Conservation (phyloP, 1,140 invertebrate genomes). For the Cyclargus thomasi region DNA sequence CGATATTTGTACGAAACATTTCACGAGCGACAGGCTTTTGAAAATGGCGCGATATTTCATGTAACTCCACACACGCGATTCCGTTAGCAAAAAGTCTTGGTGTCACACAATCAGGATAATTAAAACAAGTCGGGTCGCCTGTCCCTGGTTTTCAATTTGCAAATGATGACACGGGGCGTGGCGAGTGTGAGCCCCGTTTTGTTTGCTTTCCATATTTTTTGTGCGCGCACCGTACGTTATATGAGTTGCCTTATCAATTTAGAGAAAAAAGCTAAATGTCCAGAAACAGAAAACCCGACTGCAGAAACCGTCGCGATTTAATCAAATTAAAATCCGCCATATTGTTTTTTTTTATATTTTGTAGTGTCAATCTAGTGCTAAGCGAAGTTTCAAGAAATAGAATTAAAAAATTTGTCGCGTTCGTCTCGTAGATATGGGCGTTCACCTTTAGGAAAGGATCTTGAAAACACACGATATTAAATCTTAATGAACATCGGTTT, state of each 20-base stretch:
- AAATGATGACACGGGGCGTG: conserved; percentile 6
- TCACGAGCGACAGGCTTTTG: no score
- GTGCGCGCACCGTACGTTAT: not conserved
- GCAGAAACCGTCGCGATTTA: no score
- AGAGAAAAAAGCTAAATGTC: no score
- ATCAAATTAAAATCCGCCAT: no score
- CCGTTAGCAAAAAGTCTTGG: not conserved
- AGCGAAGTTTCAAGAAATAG: no score
- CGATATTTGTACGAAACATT: no score
- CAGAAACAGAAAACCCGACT: no score
- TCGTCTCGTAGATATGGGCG: no score
- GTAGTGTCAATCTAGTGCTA: not conserved
- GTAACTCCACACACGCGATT: not conserved
- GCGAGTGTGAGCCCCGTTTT: not conserved
- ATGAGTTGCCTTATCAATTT: not conserved
- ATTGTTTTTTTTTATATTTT: no score
- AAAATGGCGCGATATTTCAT: no score
- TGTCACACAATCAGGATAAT: conserved; percentile 5
- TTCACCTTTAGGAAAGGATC: no score
- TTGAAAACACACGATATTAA: not conserved
- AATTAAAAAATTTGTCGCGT: no score
- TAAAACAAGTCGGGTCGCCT: conserved; percentile 4
- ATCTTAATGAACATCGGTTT: not conserved
- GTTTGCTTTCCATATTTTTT: conserved; percentile 5
- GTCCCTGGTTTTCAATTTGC: conserved; percentile 5